Evolutionary conservation across 2,113 vertebrate genomes (phyloP).

Genomic region (Argyrosomus japonicus): DNA sequence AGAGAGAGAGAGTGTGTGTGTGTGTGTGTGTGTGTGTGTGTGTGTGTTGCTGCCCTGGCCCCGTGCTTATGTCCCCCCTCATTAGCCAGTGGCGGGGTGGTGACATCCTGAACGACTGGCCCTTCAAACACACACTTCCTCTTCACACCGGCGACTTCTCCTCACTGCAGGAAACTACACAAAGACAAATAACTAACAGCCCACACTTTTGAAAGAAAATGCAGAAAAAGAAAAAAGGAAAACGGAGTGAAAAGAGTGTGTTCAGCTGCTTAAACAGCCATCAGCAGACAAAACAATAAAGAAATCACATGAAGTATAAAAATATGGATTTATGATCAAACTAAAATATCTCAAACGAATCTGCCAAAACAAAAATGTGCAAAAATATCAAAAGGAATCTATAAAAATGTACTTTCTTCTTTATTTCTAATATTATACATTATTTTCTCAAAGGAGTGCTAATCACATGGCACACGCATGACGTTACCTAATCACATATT

Average conservation of each 20-base stretch:
- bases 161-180: conserved; percentile 69
- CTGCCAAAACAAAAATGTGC: background rate
- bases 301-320: no score
- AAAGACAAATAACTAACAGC: conserved; percentile 68
- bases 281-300: background rate
- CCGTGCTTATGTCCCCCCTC: conserved; percentile 79
- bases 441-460: background rate
- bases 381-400: background rate
- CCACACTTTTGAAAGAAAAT: conserved; percentile 43
- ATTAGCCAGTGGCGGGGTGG: conserved; percentile 80
- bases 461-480: conserved; percentile 29
- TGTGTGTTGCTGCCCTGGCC: conserved; percentile 46
- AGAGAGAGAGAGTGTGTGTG: conserved; percentile 25
- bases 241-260: background rate
- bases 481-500: conserved; percentile 3
- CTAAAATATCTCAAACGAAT: background rate
- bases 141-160: conserved; percentile 79
- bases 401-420: background rate
- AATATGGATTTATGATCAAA: background rate
- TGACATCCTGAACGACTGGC: conserved; percentile 85
- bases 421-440: background rate
- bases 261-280: background rate
- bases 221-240: conserved; percentile 16
- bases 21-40: conserved; percentile 35
- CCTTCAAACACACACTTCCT: conserved; percentile 85